phyloP scores from a whole-genome alignment of 2,113 vertebrate genomes.

The Nothoprocta pentlandii region DNA sequence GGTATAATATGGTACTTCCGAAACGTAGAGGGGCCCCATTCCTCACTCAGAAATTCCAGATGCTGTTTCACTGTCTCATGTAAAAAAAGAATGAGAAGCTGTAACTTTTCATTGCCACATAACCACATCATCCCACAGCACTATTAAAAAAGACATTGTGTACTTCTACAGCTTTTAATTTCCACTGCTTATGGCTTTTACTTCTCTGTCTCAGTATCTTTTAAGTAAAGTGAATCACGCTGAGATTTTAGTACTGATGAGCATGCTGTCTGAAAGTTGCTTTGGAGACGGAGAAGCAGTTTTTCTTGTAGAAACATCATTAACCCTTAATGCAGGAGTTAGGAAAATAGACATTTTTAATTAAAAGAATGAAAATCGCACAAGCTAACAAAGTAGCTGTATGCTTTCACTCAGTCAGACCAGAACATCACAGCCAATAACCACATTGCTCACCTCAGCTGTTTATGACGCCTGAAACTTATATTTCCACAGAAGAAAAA shows the following conservation, averaged over 20 bases:
- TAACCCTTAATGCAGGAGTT: not conserved
- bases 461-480: not conserved
- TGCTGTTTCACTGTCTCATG: constrained; percentile 16
- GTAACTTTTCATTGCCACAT: constrained; percentile 45
- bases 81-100: constrained; percentile 36
- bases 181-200: constrained; percentile 32
- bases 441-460: not conserved
- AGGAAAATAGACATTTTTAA: not conserved
- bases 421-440: not conserved
- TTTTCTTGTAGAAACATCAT: constrained; percentile 1
- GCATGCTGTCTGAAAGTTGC: not conserved
- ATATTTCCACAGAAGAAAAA: not conserved
- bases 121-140: constrained; percentile 10
- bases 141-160: constrained; percentile 12
- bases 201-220: constrained; percentile 1
- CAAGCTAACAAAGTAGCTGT: not conserved
- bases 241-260: not conserved
- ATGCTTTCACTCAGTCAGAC: not conserved
- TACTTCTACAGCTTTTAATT: constrained; percentile 34
- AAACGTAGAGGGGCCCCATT: not conserved
- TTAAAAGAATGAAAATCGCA: not conserved
- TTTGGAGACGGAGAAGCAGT: not conserved
- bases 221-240: not conserved
- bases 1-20: not conserved
- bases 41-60: constrained; percentile 13